Conservation (phyloP, 2,888 invertebrate genomes). For the Argyra leucocephala region DNA sequence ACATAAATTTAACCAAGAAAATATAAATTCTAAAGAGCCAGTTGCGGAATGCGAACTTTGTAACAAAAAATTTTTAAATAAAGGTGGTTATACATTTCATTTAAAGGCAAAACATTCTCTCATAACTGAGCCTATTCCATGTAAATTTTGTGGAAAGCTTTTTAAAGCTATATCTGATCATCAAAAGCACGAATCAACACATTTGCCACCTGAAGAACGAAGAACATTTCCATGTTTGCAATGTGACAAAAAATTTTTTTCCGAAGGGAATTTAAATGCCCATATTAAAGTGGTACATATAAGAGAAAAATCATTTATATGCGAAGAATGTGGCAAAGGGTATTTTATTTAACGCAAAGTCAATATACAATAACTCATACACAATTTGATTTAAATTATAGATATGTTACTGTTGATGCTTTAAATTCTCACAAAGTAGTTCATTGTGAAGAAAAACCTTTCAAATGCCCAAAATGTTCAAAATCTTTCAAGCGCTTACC, state of each 20-base stretch:
- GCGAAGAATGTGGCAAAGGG: slow-evolving; percentile 37
- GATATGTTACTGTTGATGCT: slow-evolving; percentile 37
- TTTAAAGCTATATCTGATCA: slow-evolving; percentile 17
- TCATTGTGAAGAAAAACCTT: slow-evolving; percentile 37
- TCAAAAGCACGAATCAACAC: slow-evolving; percentile 17
- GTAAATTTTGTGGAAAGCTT: not conserved
- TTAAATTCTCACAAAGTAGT: slow-evolving; percentile 39
- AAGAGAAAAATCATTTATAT: slow-evolving; percentile 33
- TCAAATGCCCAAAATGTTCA: slow-evolving; percentile 32
- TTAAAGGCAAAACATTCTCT: not conserved
- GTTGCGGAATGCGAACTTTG: not conserved
- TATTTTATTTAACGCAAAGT: slow-evolving; percentile 17
- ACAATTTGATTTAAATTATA: slow-evolving; percentile 10
- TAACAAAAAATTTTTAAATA: not conserved
- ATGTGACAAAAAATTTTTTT: slow-evolving; percentile 17
- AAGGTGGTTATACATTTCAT: not conserved
- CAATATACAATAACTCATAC: not conserved
- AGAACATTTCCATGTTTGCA: slow-evolving; percentile 20
- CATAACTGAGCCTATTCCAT: not conserved
- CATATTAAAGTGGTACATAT: slow-evolving; percentile 24
- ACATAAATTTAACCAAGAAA: slow-evolving; percentile 28
- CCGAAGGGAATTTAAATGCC: not conserved
- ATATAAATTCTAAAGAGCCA: slow-evolving; percentile 26
- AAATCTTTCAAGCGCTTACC: slow-evolving; percentile 27
- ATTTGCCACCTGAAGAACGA: slow-evolving; percentile 19